Evolutionary conservation across 92 coral and sea anemone genomes (phyloP), one percentile per base, ranked within the genome.

Genomic region (Phymanthus crucifer): DNA sequence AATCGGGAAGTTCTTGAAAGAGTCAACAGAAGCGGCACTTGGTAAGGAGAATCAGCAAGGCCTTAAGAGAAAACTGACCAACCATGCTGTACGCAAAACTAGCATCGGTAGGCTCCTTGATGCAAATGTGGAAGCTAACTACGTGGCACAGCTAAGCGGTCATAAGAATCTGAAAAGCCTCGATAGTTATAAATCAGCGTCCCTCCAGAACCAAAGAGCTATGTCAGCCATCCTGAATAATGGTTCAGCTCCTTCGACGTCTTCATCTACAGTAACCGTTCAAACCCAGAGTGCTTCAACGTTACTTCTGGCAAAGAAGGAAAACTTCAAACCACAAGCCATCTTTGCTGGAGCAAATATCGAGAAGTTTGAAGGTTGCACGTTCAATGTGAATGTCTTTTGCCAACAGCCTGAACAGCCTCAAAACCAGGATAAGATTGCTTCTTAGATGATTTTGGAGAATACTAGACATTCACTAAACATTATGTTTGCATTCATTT

Each of bases 161-260:
- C 90, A 86, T 57, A 86, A 86, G 72, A 86, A 73, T 19, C 77
- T 86, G 47, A 64, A 86, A 76, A 86, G 90, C 78, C 79, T 76
- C 33, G 77, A 78, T 38, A 78, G 84, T n/a, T 85, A 85, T 52
- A 79, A 73, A 21, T 79, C 50, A 45, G 50, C 50, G 16, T 45
- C 2, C 16, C 50, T 45, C 50, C 50, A 45, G 10, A 1, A 45
- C 50, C 2, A 1, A 45, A 45, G 50, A 45, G 50, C 2, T 1
- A 1, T 45, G 50, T 45, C 50, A 45, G 16, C 50, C 50, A 45
- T 45, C 16, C 50, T 45, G 16, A 45, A 17, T 17, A 45, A 11
- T 45, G 4, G 50, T 45, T 9, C 10, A 45, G 16, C 50, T 11
- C 50, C 16, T 45, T 17, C 50, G 50, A 45, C 13, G 13, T 50